These are phyloP conservation scores for Drosophila pectinifera DNA, from an alignment of 1,140 invertebrate genomes.

Conservation along the genomic window DNA sequence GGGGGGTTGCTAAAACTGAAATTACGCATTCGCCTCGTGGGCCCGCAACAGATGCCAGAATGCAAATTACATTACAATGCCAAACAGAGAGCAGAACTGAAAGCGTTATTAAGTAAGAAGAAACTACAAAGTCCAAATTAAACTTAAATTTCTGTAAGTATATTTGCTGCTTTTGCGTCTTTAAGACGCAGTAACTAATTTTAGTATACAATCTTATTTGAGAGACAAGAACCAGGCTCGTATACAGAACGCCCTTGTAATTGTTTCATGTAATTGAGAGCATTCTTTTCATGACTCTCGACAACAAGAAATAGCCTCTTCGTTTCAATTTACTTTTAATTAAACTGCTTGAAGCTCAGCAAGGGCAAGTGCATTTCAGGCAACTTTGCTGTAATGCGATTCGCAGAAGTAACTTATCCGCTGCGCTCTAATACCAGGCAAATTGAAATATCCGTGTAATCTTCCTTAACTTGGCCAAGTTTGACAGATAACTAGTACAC, in stretches of 20 bases:
- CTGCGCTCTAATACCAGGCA: slow-evolving; percentile 10
- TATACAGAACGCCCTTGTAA: neutral
- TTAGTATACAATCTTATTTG: too few relatives aligned
- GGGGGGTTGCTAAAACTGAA: slow-evolving; percentile 13
- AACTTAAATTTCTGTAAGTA: slow-evolving; percentile 35
- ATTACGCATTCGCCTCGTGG: slow-evolving; percentile 58
- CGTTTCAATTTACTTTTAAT: neutral
- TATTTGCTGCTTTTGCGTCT: slow-evolving; percentile 9
- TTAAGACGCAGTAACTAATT: slow-evolving; percentile 40
- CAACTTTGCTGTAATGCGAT: slow-evolving; percentile 3
- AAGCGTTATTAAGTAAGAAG: slow-evolving; percentile 45
- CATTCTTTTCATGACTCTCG: slow-evolving; percentile 6
- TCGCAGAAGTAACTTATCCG: slow-evolving; percentile 17
- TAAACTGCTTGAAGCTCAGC: slow-evolving; percentile 10
- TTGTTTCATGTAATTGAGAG: neutral
- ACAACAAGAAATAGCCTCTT: slow-evolving; percentile 21
- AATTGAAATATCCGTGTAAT: slow-evolving; percentile 36
- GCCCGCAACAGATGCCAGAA: slow-evolving; percentile 34
- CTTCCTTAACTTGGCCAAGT: slow-evolving; percentile 27
- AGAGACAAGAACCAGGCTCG: slow-evolving; percentile 1
- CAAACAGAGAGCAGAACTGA: neutral
- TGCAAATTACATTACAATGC: slow-evolving; percentile 52
- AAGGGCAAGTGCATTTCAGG: slow-evolving; percentile 1
- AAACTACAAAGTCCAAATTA: slow-evolving; percentile 51
- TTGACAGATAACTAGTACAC: neutral